phyloP scores from a whole-genome alignment of 2,888 invertebrate species.

The Tipula lateralis region DNA sequence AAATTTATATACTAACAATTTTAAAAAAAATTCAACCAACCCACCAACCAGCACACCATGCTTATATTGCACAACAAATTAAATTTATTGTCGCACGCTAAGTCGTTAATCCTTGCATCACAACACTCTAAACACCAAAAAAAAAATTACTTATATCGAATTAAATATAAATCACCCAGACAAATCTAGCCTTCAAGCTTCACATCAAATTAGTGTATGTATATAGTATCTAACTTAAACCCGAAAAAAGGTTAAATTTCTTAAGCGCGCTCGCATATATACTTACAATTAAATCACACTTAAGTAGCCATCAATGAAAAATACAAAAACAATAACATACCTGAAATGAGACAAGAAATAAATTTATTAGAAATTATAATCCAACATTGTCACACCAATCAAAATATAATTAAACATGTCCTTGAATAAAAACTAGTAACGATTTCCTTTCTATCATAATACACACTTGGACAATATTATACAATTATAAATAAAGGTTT shows the following conservation, averaged over 20 bases:
- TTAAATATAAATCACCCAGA: constrained; percentile 11
- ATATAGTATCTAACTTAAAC: neutral
- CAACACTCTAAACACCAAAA: neutral
- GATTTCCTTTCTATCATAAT: neutral
- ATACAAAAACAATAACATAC: neutral
- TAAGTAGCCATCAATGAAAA: constrained; percentile 19
- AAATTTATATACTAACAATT: too few species aligned
- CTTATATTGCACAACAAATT: neutral
- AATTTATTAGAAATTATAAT: constrained; percentile 19
- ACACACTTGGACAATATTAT: neutral
- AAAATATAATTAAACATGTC: neutral
- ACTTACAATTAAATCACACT: neutral
- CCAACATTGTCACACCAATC: neutral
- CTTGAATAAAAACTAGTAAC: neutral
- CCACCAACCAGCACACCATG: neutral
- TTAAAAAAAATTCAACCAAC: neutral
- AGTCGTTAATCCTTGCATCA: constrained; percentile 1
- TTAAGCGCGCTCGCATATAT: neutral
- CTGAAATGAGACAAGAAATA: neutral
- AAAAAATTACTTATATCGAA: neutral
- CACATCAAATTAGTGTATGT: neutral
- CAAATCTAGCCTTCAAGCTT: constrained; percentile 13
- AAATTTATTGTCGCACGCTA: constrained; percentile 1
- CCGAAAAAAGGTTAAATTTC: neutral
- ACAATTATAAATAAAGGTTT: neutral